These are phyloP conservation scores for Automeris io DNA, from an alignment of 2,888 invertebrate genomes.

Conservation along the genomic window DNA sequence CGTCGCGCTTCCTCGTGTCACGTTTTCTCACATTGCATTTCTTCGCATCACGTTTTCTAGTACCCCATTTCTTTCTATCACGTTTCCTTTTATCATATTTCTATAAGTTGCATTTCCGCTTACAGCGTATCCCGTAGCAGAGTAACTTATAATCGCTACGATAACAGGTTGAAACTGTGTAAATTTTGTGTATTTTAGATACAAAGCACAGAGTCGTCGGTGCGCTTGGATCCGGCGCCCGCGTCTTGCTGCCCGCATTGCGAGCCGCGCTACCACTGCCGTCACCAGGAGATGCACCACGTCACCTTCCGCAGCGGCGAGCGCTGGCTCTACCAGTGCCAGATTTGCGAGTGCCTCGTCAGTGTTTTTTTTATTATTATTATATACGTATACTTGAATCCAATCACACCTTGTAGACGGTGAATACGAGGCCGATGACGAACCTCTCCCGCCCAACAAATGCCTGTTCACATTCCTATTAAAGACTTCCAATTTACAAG, in stretches of 20 bases:
- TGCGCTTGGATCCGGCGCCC: constrained; percentile 58
- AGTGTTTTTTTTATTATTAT: constrained; percentile 48
- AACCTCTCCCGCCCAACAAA: neutral
- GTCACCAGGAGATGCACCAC: constrained; percentile 87
- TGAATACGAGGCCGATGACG: too few relatives aligned
- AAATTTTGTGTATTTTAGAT: constrained; percentile 40
- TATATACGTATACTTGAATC: too few relatives aligned
- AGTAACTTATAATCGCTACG: too few relatives aligned
- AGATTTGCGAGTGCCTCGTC: constrained; percentile 93
- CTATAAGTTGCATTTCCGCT: too few relatives aligned
- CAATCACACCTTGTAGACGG: too few relatives aligned
- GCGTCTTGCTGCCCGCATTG: constrained; percentile 89
- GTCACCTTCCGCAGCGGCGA: constrained; percentile 88
- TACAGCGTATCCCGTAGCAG: too few relatives aligned
- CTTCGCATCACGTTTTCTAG: too few relatives aligned
- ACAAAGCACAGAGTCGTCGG: constrained; percentile 62
- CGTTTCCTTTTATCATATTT: too few relatives aligned
- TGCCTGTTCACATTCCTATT: neutral
- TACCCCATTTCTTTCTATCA: too few relatives aligned
- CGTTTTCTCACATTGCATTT: too few relatives aligned
- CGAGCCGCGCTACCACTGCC: constrained; percentile 83
- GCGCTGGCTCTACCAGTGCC: constrained; percentile 93
- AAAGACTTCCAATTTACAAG: neutral
- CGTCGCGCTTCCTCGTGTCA: too few relatives aligned
- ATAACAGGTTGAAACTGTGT: neutral